A percentile compares a stretch with the other conserved stretches of the same genome.
Conservation (phyloP, 2,797 vertebrate genomes). For the Thaleichthys pacificus region DNA sequence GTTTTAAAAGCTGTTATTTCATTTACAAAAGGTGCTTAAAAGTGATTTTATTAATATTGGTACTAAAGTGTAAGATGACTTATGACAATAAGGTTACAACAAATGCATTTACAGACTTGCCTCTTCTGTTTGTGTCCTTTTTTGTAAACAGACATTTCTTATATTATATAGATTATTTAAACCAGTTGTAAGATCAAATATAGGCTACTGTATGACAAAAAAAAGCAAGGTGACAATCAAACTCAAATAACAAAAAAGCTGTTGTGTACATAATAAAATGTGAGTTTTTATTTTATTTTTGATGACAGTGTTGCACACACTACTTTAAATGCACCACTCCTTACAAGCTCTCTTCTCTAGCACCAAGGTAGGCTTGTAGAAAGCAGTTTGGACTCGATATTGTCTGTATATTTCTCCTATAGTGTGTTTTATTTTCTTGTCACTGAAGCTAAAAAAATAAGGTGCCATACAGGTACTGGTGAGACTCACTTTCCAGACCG, state of each 20-base stretch:
- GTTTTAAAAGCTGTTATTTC: conserved; percentile 44
- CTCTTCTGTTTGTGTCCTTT: conserved; percentile 31
- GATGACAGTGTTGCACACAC: conserved; percentile 51
- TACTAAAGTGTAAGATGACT: conserved; percentile 20
- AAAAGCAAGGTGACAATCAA: conserved; percentile 39
- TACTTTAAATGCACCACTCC: conserved; percentile 59
- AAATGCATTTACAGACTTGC: conserved; percentile 52
- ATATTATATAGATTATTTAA: conserved; percentile 49
- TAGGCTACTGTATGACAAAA: conserved; percentile 17
- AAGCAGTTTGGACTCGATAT: conserved; percentile 48
- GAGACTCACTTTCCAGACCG: conserved; percentile 19
- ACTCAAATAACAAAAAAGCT: conserved; percentile 38
- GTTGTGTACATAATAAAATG: conserved; percentile 40
- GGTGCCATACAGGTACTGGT: conserved; percentile 56
- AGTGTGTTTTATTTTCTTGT: conserved; percentile 45
- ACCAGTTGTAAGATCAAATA: conserved; percentile 38
- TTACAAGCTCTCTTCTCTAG: conserved; percentile 49
- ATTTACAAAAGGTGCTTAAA: conserved; percentile 40
- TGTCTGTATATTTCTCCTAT: conserved; percentile 41
- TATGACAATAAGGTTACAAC: conserved; percentile 24
- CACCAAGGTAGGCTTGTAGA: conserved; percentile 57
- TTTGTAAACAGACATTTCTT: conserved; percentile 51
- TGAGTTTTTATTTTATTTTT: conserved; percentile 32
- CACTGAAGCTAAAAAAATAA: conserved; percentile 52
- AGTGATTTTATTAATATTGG: conserved; percentile 27